These are phyloP conservation scores for Metallyticus violacea DNA, from an alignment of 2,888 invertebrate species.

Conservation along the genomic window DNA sequence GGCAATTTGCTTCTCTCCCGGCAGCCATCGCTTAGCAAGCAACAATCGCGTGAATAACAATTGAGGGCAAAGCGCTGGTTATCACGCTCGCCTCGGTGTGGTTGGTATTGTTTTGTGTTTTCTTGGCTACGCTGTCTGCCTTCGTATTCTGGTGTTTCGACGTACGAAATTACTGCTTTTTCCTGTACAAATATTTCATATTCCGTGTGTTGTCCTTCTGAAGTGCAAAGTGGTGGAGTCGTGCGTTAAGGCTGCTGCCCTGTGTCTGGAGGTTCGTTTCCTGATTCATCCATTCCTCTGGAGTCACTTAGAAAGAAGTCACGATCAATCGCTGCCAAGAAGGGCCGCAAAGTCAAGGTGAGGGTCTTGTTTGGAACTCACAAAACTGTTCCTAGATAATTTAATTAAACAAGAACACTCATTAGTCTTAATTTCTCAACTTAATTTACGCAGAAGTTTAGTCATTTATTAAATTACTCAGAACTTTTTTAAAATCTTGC, in stretches of 20 bases:
- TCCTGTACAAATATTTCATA: neutral
- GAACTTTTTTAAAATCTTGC: too few relatives aligned
- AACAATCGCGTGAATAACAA: neutral
- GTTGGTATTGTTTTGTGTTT: neutral
- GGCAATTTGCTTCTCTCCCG: neutral
- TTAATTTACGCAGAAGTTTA: too few relatives aligned
- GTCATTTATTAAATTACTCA: too few relatives aligned
- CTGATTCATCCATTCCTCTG: slow-evolving; percentile 52
- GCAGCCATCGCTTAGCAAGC: too few relatives aligned
- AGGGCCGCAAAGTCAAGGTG: slow-evolving; percentile 80
- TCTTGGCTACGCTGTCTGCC: neutral
- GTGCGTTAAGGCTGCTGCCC: neutral
- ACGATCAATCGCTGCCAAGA: slow-evolving; percentile 79
- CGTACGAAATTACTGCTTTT: neutral
- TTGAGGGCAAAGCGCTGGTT: neutral
- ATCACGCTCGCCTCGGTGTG: neutral
- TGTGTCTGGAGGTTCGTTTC: neutral
- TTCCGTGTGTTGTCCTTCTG: neutral
- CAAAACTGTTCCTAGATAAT: slow-evolving; percentile 41
- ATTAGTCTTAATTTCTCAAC: too few relatives aligned
- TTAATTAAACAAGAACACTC: too few relatives aligned
- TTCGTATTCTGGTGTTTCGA: neutral
- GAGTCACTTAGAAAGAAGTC: slow-evolving; percentile 82
- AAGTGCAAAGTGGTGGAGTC: neutral
- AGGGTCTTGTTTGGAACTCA: slow-evolving; percentile 43